Percentiles rank a stretch among this genome's conserved stretches.
phyloP scores from a whole-genome alignment of 2,113 vertebrate species.

The Silurus meridionalis region DNA sequence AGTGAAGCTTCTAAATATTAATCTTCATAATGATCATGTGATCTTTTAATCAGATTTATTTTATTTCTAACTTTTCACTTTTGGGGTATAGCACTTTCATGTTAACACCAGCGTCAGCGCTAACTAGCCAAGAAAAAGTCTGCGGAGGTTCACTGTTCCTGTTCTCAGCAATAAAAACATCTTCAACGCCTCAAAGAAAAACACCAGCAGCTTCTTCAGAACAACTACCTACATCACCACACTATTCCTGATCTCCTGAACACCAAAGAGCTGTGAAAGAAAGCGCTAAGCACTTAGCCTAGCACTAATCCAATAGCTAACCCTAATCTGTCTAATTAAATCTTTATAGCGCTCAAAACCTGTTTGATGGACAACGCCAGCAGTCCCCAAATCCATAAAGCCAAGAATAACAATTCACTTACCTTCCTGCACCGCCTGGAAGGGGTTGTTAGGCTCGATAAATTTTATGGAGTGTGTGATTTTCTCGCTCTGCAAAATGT shows the following conservation, averaged over 20 bases:
- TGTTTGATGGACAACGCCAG: neutral
- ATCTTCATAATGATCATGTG: neutral
- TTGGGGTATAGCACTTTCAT: neutral
- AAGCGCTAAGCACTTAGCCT: neutral
- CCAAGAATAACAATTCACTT: slow-evolving; percentile 61
- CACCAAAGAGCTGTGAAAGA: neutral
- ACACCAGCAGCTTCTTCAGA: neutral
- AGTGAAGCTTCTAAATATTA: neutral
- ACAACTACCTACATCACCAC: neutral
- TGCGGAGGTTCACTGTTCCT: too few species aligned
- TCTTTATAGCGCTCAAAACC: neutral
- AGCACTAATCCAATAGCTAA: neutral
- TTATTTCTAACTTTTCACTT: neutral
- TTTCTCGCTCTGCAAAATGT: slow-evolving; percentile 96
- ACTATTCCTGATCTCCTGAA: neutral
- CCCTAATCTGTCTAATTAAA: neutral
- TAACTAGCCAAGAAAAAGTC: too few species aligned
- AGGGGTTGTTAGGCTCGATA: slow-evolving; percentile 95
- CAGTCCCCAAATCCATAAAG: slow-evolving; percentile 17
- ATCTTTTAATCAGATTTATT: neutral
- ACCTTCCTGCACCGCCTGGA: slow-evolving; percentile 98
- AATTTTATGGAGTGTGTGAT: slow-evolving; percentile 98
- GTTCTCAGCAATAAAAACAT: too few species aligned
- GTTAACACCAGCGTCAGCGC: too few species aligned
- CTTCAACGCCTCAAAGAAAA: too few species aligned